phyloP scores from a whole-genome alignment of 2,888 invertebrate species.

The Caenorhabditis angaria region DNA sequence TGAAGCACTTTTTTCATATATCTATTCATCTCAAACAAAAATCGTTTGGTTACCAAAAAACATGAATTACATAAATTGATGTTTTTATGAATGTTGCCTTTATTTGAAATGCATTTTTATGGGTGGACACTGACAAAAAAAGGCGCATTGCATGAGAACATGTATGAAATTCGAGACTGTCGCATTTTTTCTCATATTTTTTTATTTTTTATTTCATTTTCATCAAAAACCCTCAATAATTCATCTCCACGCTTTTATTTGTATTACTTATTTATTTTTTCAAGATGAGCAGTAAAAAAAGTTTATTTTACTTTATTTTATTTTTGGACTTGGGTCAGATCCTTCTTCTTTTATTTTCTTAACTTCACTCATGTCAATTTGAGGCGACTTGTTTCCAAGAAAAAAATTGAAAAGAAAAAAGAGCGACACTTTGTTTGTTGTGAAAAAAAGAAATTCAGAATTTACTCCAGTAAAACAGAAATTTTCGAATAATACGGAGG shows the following conservation, averaged over 20 bases:
- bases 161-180: constrained; percentile 4
- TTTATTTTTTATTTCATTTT: too few relatives aligned
- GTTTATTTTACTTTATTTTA: too few relatives aligned
- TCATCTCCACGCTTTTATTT: neutral
- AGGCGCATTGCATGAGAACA: neutral
- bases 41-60: neutral
- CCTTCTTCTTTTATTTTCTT: too few relatives aligned
- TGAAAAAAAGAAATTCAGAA: too few relatives aligned
- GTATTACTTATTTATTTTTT: constrained; percentile 4
- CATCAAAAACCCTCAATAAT: neutral
- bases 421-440: neutral
- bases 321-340: neutral
- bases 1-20: too few relatives aligned
- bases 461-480: too few relatives aligned
- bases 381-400: constrained; percentile 1
- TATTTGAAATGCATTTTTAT: constrained; percentile 2
- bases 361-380: too few relatives aligned
- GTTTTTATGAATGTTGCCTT: constrained; percentile 4
- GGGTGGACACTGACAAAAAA: neutral
- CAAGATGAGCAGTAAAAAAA: too few relatives aligned
- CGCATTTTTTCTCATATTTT: neutral
- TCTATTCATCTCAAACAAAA: too few relatives aligned
- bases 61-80: constrained; percentile 2
- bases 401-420: neutral
- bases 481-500: neutral